Conservation (phyloP, 2,113 vertebrate genomes). For the Peromyscus maniculatus region DNA sequence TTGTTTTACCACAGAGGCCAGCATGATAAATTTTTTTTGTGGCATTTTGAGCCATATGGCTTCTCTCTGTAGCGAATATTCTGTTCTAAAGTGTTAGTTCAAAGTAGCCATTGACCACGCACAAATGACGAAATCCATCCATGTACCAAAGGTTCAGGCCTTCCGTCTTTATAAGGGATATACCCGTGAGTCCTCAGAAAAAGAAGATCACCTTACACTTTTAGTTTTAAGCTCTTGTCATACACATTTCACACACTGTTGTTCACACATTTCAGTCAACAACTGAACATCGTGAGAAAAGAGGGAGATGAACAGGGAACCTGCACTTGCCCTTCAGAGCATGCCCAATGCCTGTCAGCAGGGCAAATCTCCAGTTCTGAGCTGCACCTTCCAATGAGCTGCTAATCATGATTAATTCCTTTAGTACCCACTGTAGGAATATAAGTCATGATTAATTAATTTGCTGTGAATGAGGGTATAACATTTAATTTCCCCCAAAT, state of each 20-base stretch:
- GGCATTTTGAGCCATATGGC: not conserved
- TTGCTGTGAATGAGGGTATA: constrained; percentile 80
- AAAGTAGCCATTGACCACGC: not conserved
- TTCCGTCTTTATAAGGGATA: not conserved
- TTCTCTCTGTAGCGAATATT: not conserved
- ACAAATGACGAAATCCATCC: not conserved
- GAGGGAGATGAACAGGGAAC: not conserved
- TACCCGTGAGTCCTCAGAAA: not conserved
- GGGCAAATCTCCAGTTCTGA: constrained; percentile 65
- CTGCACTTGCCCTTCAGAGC: not conserved
- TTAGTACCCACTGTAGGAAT: constrained; percentile 83
- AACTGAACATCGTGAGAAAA: not conserved
- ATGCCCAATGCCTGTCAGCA: not conserved
- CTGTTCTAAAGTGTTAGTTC: not conserved
- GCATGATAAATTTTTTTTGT: not conserved
- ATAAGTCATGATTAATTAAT: constrained; percentile 85
- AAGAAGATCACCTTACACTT: not conserved
- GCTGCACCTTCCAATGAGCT: constrained; percentile 78
- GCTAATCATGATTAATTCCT: constrained; percentile 84
- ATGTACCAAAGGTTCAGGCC: not conserved
- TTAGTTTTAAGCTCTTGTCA: not conserved
- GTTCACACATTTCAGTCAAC: not conserved
- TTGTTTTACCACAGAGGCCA: not conserved
- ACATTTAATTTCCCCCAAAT: constrained; percentile 83
- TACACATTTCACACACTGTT: not conserved